Base-by-base conservation (phyloP, 2,113 vertebrate genomes). In the Willisornis vidua region DNA sequence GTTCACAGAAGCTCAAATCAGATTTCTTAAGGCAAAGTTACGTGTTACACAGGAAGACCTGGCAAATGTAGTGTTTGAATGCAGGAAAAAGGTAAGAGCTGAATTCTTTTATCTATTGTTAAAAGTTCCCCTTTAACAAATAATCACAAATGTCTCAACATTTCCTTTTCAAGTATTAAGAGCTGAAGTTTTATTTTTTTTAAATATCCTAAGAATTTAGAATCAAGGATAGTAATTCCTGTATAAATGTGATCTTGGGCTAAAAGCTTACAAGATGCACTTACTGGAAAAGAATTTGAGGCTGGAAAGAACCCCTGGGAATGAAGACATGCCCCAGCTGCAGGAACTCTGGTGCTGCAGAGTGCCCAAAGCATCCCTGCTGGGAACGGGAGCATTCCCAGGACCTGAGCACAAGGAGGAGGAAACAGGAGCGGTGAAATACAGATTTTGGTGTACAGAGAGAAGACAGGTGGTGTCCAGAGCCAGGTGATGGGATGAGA, bases 21-120 rank as follows among this genome's bases (percentile, higher is more conserved):
- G 98, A 87, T 98, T 99, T 97, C 95, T 99, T 68, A 99, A 99
- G 95, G 99, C 99, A 94, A 99, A 99, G 94, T 96, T 99, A 62
- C 98, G 94, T 82, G 98, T 99, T 79, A 98, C 97, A 71, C 98
- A 99, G 81, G 99, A 99, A 71, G 99, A 99, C 87, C 80, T 99
- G 95, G 98, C 99, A 95, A 98, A 94, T 29, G 49, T 98, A 57
- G 96, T 98, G 17, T 93, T 96, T 94, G 98, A 99, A 87, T 99
- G 97, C 96, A 98, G 97, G 91, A 99, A 98, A 72, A 99, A 99
- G 98, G 99, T 99, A 98, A 92, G 92, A 87, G 43, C 35, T 35
- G 7, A 43, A 31, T 39, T 70, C 86, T 67, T 41, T 48, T 45
- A 46, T 29, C 17, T 80, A 17, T 54, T 70, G 46, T 43, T 43